Conservation (phyloP, 2,797 vertebrate genomes). For the Novumbra hubbsi region DNA sequence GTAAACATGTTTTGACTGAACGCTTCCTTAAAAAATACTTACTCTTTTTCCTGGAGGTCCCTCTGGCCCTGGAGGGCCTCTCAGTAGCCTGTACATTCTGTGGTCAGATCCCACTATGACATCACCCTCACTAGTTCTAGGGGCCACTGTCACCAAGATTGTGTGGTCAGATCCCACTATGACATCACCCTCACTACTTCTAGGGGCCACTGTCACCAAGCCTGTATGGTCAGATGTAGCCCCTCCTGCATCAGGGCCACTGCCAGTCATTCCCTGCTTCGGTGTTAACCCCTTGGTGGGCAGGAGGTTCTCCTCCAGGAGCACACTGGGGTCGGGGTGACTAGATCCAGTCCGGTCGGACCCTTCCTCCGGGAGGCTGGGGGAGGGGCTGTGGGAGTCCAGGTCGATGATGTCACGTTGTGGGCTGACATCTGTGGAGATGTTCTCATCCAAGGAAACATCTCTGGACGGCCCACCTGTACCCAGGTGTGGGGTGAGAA, state of each 20-base stretch:
- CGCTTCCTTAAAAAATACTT: slow-evolving; percentile 43
- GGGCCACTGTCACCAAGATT: too few species aligned
- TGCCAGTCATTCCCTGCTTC: slow-evolving; percentile 6
- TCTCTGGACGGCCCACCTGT: not conserved
- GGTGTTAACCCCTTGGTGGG: slow-evolving; percentile 12
- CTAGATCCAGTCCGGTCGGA: slow-evolving; percentile 16
- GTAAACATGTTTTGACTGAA: not conserved
- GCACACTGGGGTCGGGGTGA: slow-evolving; percentile 20
- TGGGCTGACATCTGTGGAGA: not conserved
- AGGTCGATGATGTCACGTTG: slow-evolving; percentile 26
- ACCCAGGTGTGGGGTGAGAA: not conserved
- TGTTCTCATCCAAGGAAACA: slow-evolving; percentile 28
- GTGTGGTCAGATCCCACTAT: slow-evolving; percentile 25
- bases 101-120: slow-evolving; percentile 18
- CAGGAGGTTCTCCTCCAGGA: slow-evolving; percentile 43
- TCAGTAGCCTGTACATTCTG: slow-evolving; percentile 45
- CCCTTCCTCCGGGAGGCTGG: slow-evolving; percentile 17
- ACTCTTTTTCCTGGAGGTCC: slow-evolving; percentile 72
- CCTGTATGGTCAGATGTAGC: slow-evolving; percentile 7
- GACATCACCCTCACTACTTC: slow-evolving; percentile 37
- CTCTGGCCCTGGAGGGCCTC: slow-evolving; percentile 58
- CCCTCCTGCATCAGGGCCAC: not conserved
- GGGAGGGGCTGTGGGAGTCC: slow-evolving; percentile 17
- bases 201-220: slow-evolving; percentile 10
- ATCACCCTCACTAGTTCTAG: slow-evolving; percentile 40